Conservation (phyloP, 2,113 vertebrate genomes). For the Chaetops frenatus region DNA sequence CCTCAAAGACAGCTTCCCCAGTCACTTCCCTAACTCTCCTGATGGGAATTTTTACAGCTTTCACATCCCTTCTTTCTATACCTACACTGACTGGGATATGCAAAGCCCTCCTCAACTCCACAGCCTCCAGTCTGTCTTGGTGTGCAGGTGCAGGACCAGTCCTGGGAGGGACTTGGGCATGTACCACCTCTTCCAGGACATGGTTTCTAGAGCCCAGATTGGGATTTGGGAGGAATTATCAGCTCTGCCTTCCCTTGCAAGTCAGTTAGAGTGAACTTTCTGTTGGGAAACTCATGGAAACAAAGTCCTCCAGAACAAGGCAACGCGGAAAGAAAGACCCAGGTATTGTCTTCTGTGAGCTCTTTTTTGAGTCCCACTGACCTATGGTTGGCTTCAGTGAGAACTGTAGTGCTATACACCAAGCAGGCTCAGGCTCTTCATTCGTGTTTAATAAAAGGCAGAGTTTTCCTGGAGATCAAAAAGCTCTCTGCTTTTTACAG, state of each 20-base stretch:
- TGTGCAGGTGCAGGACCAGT: rapidly evolving
- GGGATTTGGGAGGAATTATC: background rate
- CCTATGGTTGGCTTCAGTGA: background rate
- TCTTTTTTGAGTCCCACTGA: background rate
- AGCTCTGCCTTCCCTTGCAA: background rate
- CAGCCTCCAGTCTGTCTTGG: background rate
- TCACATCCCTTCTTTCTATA: background rate
- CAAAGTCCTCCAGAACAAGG: background rate
- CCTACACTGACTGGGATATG: background rate
- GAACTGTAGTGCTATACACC: background rate
- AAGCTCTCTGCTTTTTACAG: background rate
- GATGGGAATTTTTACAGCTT: background rate
- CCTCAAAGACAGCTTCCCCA: background rate
- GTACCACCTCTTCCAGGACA: background rate
- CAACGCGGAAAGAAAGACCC: background rate
- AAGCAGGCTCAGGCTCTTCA: background rate
- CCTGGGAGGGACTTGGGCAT: background rate
- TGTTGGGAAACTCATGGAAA: background rate
- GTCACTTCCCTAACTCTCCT: background rate
- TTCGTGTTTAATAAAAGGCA: background rate
- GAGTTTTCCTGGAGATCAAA: conserved; percentile 32
- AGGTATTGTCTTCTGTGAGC: background rate
- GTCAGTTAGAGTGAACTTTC: background rate
- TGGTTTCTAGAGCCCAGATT: background rate
- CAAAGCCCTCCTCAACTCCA: background rate